Conservation (phyloP, 2,888 invertebrate species). For the Caenorhabditis parvicauda region DNA sequence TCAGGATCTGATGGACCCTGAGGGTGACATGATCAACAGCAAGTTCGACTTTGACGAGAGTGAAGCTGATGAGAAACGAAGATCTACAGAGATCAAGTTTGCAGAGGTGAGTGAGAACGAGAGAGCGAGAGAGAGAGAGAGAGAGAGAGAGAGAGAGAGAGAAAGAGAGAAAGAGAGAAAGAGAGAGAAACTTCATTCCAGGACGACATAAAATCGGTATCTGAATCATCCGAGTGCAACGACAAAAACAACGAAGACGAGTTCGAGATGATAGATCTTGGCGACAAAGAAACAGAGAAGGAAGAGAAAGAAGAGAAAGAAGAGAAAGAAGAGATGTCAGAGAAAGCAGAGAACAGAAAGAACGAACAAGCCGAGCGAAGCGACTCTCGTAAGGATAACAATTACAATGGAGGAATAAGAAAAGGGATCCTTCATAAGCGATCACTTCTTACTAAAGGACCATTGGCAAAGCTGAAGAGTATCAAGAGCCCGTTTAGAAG, state of each 20-base stretch:
- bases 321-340: slow-evolving; percentile 12
- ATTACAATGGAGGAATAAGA: slow-evolving; percentile 22
- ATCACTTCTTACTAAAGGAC: no score
- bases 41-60: slow-evolving; percentile 24
- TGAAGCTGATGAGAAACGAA: neutral
- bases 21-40: slow-evolving; percentile 36
- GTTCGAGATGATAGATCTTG: no score
- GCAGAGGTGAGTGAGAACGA: no score
- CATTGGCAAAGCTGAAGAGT: slow-evolving; percentile 33
- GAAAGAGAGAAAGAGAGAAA: no score
- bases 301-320: slow-evolving; percentile 11
- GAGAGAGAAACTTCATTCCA: no score
- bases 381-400: slow-evolving; percentile 14
- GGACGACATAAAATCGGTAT: no score
- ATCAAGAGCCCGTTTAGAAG: slow-evolving; percentile 36
- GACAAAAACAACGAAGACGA: no score
- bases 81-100: no score
- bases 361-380: slow-evolving; percentile 14
- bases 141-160: neutral
- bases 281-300: no score
- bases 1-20: slow-evolving; percentile 45
- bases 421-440: no score
- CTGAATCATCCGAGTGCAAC: no score
- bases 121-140: no score
- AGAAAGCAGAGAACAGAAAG: slow-evolving; percentile 9